A percentile compares a stretch with the other conserved stretches of the same genome.
Evolutionary conservation across 2,113 vertebrate genomes (phyloP).

Genomic region (Galeopterus variegatus): DNA sequence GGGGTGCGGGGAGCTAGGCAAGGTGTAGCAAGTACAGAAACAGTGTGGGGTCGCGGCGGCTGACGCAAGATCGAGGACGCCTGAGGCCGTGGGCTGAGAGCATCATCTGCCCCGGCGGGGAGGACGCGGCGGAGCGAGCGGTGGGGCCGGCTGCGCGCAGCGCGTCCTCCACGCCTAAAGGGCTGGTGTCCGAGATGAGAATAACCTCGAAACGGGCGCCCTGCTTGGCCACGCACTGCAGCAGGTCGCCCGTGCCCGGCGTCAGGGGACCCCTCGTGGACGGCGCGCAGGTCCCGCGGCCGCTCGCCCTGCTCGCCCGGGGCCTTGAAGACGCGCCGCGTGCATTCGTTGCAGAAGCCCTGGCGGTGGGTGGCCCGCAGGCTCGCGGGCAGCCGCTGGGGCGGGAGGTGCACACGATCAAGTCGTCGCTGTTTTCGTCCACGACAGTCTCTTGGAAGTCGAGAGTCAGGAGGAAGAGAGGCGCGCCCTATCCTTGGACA

Average conservation of each 20-base stretch:
- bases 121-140: constrained; percentile 93
- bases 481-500: constrained; percentile 87
- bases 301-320: constrained; percentile 95
- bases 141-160: constrained; percentile 90
- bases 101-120: background rate
- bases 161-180: constrained; percentile 94
- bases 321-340: constrained; percentile 94
- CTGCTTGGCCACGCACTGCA: constrained; percentile 94
- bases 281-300: constrained; percentile 89
- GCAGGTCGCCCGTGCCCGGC: constrained; percentile 93
- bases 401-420: constrained; percentile 92
- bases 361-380: constrained; percentile 93
- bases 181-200: constrained; percentile 97
- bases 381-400: constrained; percentile 91
- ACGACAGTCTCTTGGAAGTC: constrained; percentile 99
- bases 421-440: constrained; percentile 96
- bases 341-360: constrained; percentile 96
- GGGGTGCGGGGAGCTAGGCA: background rate
- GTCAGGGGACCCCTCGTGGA: constrained; percentile 95
- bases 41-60: background rate
- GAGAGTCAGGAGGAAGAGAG: constrained; percentile 95
- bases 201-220: constrained; percentile 94
- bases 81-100: background rate
- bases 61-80: constrained; percentile 12
- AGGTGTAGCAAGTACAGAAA: background rate